These are phyloP conservation scores for Microctonus brassicae DNA, from an alignment of 2,888 invertebrate species.

Conservation along the genomic window DNA sequence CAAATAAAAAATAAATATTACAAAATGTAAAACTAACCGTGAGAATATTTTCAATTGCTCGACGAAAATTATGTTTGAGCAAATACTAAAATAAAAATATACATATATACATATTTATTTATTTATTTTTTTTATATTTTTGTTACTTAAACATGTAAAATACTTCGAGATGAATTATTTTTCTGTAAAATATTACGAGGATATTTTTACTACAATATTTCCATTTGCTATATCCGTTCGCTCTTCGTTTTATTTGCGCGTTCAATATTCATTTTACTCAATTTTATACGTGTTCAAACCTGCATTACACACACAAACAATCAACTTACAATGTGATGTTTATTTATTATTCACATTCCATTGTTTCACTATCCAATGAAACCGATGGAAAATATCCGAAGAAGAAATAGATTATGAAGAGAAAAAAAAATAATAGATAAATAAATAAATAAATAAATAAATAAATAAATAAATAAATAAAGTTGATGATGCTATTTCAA, in stretches of 20 bases:
- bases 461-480: too few species aligned
- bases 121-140: not conserved
- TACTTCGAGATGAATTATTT: not conserved
- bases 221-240: too few species aligned
- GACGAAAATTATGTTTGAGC: not conserved
- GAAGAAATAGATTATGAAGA: constrained; percentile 3
- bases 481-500: constrained; percentile 39
- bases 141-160: constrained; percentile 20
- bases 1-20: not conserved
- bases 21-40: constrained; percentile 34
- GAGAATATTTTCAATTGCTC: constrained; percentile 37
- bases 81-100: not conserved
- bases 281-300: not conserved
- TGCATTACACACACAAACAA: constrained; percentile 5
- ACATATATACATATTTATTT: too few species aligned
- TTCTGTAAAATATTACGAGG: not conserved
- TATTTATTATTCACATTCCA: constrained; percentile 21
- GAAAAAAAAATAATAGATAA: too few species aligned
- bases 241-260: not conserved
- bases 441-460: too few species aligned
- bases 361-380: constrained; percentile 1
- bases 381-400: not conserved
- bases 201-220: too few species aligned
- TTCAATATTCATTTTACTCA: constrained; percentile 14
- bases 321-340: not conserved